Base-by-base conservation (phyloP, 2,797 vertebrate species). In the Ciconia nigra region DNA sequence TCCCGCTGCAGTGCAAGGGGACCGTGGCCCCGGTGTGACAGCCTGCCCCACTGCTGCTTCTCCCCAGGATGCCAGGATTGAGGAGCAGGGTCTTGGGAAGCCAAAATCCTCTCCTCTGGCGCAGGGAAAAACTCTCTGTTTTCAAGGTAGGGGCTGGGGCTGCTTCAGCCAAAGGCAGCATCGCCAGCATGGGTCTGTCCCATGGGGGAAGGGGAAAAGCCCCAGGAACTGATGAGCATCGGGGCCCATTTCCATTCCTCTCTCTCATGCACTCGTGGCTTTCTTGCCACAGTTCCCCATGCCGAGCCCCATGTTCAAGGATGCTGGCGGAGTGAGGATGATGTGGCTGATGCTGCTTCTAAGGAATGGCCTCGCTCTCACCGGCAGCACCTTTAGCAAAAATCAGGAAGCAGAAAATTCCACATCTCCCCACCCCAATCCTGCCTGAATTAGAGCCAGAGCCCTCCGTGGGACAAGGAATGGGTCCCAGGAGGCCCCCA, bases 51-150 rank as follows among this genome's bases (percentile, higher is more conserved):
- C 26, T 13, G n/a, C 61, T 69, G 55, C 31, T 19, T 41, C 28
- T 14, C 8, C 69, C 47, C 19, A 2, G 6, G 6, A 29, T 24
- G 47, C 35, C 44, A 33, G 13, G 21, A 8, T 10, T 2, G 66
- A 69, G 54, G n/a, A 91, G 11, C 41, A 29, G 21, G 41, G 19
- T 3, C 29, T 22, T 7, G 49, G 41, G 17, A 12, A 84, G 25
- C 11, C 41, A 14, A 57, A n/a, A 39, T 39, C 49, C 66, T 37
- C 26, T 57, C 33, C 33, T 62, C 8, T 59, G n/a, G 13, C 15
- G 5, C 0, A 0, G 41, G 26, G 25, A 13, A 72, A 72, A 67
- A 0, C 5, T 54, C 24, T 15, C 8, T 31, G 8, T 2, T 77
- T 71, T 26, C 33, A n/a, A 59, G 24, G 5, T 0, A 15, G 3